phyloP scores from a whole-genome alignment of 2,113 vertebrate genomes.

The Peromyscus californicus region DNA sequence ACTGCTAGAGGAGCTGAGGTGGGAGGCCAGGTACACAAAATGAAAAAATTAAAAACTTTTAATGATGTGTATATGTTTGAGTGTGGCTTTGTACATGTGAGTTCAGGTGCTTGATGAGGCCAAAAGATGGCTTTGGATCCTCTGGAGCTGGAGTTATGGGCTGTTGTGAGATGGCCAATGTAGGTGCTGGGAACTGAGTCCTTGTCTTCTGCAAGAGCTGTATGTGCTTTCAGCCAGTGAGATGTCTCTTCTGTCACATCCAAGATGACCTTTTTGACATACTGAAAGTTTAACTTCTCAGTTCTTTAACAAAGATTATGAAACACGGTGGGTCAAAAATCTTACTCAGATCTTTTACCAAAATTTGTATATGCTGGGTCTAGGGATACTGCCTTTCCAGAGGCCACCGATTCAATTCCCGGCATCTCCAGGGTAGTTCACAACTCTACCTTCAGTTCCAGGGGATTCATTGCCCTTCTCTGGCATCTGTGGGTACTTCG shows the following conservation, averaged over 20 bases:
- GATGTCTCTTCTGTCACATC: neutral
- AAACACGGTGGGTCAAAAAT: neutral
- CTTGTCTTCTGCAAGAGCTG: neutral
- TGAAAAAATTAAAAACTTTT: neutral
- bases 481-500: neutral
- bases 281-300: neutral
- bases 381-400: neutral
- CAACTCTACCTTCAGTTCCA: neutral
- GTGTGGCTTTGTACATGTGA: neutral
- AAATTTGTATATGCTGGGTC: neutral
- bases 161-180: neutral
- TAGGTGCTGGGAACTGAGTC: neutral
- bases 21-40: neutral
- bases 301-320: neutral
- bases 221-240: too few relatives aligned
- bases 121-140: neutral
- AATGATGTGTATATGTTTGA: neutral
- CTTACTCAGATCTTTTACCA: neutral
- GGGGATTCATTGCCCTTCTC: neutral
- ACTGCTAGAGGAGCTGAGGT: neutral
- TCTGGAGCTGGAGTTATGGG: neutral
- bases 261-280: neutral
- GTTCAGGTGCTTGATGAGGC: too few relatives aligned
- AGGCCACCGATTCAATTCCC: neutral
- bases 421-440: neutral